Conservation (phyloP, 2,888 invertebrate genomes). For the Patella depressa region DNA sequence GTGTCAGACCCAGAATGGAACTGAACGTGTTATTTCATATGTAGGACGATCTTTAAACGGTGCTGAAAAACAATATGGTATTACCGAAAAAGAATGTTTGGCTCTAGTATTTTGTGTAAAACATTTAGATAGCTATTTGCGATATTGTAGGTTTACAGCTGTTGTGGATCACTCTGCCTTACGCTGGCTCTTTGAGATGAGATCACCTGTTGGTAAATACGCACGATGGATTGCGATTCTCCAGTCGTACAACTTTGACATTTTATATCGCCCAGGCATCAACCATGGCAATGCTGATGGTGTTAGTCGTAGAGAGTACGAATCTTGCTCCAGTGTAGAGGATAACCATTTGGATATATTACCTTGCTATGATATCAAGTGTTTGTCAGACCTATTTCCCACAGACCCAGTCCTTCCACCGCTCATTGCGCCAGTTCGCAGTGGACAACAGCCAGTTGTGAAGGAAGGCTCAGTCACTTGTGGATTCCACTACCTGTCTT, state of each 20-base stretch:
- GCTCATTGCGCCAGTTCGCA: too few species aligned
- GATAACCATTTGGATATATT: background rate
- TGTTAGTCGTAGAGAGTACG: background rate
- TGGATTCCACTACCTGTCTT: too few species aligned
- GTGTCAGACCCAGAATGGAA: slow-evolving; percentile 14
- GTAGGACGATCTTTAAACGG: slow-evolving; percentile 14
- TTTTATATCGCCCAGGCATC: background rate
- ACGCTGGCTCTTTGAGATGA: slow-evolving; percentile 18
- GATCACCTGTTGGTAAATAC: background rate
- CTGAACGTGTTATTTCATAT: slow-evolving; percentile 3
- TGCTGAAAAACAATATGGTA: slow-evolving; percentile 12
- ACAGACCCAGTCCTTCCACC: too few species aligned
- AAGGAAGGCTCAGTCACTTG: too few species aligned
- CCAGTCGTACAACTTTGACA: background rate
- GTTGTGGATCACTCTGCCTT: slow-evolving; percentile 20
- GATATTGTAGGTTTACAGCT: slow-evolving; percentile 12
- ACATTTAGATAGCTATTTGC: slow-evolving; percentile 15
- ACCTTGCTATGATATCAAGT: too few species aligned
- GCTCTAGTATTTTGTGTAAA: slow-evolving; percentile 24
- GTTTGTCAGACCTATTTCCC: too few species aligned
- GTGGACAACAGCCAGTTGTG: too few species aligned
- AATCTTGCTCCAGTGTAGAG: too few species aligned
- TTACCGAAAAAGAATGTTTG: slow-evolving; percentile 23
- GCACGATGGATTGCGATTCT: slow-evolving; percentile 4
- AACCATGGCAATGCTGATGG: background rate